Evolutionary conservation across 2,888 invertebrate genomes (phyloP), one percentile per base, ranked within the genome.

Genomic region (Drosophila paucipuncta): DNA sequence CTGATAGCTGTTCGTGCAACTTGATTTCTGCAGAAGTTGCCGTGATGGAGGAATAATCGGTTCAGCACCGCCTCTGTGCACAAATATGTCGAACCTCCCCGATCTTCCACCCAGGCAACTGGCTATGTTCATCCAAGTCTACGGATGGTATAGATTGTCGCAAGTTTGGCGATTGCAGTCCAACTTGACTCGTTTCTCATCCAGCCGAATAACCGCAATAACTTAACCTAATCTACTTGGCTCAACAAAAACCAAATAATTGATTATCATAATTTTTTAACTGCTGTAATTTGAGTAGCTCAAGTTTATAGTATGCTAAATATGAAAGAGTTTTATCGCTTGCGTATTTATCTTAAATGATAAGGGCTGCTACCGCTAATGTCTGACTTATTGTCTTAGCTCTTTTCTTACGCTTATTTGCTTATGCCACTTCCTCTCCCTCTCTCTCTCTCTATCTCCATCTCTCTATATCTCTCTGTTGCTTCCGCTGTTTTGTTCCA

Each of bases 261-360:
- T 25, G 47, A 47, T 25, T 25, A 16, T 16, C 53, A 62, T 62
- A 59, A 50, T 59, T 50, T 35, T 61, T 61, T 57, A 54, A 35
- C 53, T 55, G 13, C 53, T 59, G n/a, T 39, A 69, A 47, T 52
- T 60, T 47, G 52, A 39, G 37, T 11, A 39, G 59, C 59, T 13
- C n/a, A 65, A 65, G 33, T 62, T 53, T 33, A 28, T 60, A 74
- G 65, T 60, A 35, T 39, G 71, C 49, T 64, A 28, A 57, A 47
- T 33, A 30, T 16, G 28, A 52, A 75, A 64, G 53, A 64, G 61
- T 74, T 69, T 69, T 58, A 58, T 39, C 41, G 59, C 49, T 50
- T 18, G 41, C 25, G 52, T 59, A 35, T 64, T 71, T 68, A 80
- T 72, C 77, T 73, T 72, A 72, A 80, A 68, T 78, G 73, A 76